Conservation (phyloP, 2,797 vertebrate species). For the Danio jaintianensis region DNA sequence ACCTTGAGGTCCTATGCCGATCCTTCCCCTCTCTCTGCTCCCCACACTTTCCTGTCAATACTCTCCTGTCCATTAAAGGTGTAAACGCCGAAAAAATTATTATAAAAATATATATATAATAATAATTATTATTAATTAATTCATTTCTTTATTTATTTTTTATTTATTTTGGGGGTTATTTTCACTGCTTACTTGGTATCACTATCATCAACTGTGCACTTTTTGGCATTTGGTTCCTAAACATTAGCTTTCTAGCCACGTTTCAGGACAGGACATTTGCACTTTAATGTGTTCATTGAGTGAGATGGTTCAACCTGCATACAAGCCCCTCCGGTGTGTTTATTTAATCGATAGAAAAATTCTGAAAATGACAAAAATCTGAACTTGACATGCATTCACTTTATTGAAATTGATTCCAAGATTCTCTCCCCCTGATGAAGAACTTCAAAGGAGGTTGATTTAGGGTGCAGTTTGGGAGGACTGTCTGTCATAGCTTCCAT, state of each 20-base stretch:
- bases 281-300: not conserved
- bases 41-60: no score
- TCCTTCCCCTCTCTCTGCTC: no score
- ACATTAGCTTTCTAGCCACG: not conserved
- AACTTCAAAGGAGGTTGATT: not conserved
- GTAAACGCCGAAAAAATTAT: no score
- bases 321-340: constrained; percentile 2
- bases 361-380: not conserved
- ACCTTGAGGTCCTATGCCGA: no score
- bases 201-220: not conserved
- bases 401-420: constrained; percentile 6
- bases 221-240: not conserved
- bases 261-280: not conserved
- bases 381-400: not conserved
- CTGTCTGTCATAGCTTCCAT: constrained; percentile 24
- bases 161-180: not conserved
- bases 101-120: no score
- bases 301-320: not conserved
- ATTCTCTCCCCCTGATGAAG: not conserved
- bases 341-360: constrained; percentile 2
- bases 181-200: no score
- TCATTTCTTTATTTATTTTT: no score
- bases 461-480: constrained; percentile 8
- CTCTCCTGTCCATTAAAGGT: no score
- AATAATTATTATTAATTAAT: no score